Conservation (phyloP, 2,797 vertebrate species). For the Chanos chanos region DNA sequence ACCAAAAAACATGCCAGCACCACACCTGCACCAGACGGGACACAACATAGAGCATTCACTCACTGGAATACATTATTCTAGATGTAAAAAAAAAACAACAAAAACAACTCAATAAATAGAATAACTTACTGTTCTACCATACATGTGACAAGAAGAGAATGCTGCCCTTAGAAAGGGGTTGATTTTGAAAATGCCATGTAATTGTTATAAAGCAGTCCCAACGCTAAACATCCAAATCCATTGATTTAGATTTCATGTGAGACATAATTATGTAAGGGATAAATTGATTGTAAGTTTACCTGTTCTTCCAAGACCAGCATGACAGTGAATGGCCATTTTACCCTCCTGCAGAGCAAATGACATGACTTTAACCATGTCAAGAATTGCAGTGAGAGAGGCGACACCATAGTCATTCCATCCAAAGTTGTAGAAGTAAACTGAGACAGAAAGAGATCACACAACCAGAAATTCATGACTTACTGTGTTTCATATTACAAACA, state of each 20-base stretch:
- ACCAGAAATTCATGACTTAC: neutral
- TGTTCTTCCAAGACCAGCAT: constrained; percentile 95
- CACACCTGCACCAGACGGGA: constrained; percentile 75
- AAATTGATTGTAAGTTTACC: constrained; percentile 78
- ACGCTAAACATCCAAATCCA: too few species aligned
- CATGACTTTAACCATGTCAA: constrained; percentile 98
- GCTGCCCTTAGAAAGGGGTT: too few species aligned
- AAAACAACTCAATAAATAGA: too few species aligned
- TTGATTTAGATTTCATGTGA: too few species aligned
- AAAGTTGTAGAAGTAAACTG: constrained; percentile 99
- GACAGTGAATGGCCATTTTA: constrained; percentile 92
- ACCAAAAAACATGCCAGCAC: constrained; percentile 91
- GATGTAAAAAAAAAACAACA: too few species aligned
- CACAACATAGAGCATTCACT: neutral
- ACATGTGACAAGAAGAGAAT: too few species aligned
- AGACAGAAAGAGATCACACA: constrained; percentile 41
- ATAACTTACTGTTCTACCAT: too few species aligned
- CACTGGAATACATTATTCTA: too few species aligned
- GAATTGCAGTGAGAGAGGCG: constrained; percentile 81
- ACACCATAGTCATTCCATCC: constrained; percentile 95
- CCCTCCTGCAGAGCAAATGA: constrained; percentile 92
- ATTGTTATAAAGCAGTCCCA: too few species aligned
- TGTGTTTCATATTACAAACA: too few species aligned
- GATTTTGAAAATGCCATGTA: too few species aligned
- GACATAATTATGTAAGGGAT: too few species aligned